phyloP scores from a whole-genome alignment of 2,113 vertebrate genomes.

The Mustelus asterias region DNA sequence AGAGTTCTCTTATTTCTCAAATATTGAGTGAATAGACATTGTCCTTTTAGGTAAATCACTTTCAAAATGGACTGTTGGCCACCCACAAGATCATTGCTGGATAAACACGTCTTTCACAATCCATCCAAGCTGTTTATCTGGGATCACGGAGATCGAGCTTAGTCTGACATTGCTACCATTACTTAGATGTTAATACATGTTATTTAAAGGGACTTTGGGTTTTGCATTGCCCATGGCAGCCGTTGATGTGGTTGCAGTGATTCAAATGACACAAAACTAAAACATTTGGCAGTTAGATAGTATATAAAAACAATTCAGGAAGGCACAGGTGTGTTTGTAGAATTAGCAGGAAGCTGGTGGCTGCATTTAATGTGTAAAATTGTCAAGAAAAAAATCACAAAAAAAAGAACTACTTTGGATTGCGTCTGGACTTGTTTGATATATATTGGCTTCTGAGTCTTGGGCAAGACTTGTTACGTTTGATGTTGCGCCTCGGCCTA shows the following conservation, averaged over 20 bases:
- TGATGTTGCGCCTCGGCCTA: neutral
- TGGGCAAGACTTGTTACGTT: neutral
- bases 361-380: neutral
- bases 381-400: neutral
- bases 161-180: neutral
- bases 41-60: neutral
- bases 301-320: neutral
- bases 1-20: neutral
- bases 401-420: neutral
- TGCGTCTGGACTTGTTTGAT: neutral
- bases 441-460: neutral
- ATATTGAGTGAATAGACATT: neutral
- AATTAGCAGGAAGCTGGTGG: neutral
- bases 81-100: neutral
- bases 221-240: neutral
- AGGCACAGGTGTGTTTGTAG: neutral
- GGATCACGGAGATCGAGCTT: neutral
- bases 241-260: neutral
- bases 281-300: neutral
- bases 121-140: neutral
- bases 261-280: neutral
- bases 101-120: neutral
- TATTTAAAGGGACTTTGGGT: neutral
- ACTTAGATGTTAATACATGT: neutral
- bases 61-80: neutral